Base-by-base conservation (phyloP, 1,140 invertebrate genomes). In the Ridgeia piscesae region DNA sequence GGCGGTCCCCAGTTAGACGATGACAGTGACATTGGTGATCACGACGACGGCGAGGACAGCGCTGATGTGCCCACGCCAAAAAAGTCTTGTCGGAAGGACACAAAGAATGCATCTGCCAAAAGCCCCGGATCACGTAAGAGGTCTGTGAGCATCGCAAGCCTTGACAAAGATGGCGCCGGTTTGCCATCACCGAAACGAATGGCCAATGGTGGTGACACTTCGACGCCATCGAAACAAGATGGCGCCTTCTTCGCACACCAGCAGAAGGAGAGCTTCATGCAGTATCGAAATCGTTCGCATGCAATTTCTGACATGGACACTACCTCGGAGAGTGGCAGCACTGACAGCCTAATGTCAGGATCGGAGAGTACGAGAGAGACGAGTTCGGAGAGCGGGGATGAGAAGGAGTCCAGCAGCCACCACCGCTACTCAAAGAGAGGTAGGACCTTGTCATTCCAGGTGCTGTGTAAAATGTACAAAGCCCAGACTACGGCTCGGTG, bases 181-280 rank as follows among this genome's bases (percentile, higher is more conserved):
- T 90, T 33, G n/a, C 48, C 31, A 34, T 77, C 9, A 17, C 42
- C 34, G 34, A 92, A 42, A 92, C 14, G 31, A 88, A 34, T 21
- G 33, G 33, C 88, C 17, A 17, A 91, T 34, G 91, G 33, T 21
- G 34, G 50, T 35, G 91, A 42, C 31, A 11, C 34, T 35, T 9
- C 48, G 17, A 8, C 91, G 11, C 1, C 35, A 17, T 11, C 50
- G 14, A 42, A 35, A 42, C 34, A 34, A 17, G 35, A 77, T 17
- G 34, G 50, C 17, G 89, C 34, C 88, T 35, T 90, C 35, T 90
- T 90, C 89, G 33, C 89, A 33, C 89, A 90, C 35, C 33, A 34
- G n/a, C 89, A 35, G 42, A 33, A 35, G 33, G 92, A 93, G 21
- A 93, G 92, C 91, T 93, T 93, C 77, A 34, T 93, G n/a, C 92